These are phyloP conservation scores for Oligia strigilis DNA, from an alignment of 2,888 invertebrate species.

Conservation along the genomic window DNA sequence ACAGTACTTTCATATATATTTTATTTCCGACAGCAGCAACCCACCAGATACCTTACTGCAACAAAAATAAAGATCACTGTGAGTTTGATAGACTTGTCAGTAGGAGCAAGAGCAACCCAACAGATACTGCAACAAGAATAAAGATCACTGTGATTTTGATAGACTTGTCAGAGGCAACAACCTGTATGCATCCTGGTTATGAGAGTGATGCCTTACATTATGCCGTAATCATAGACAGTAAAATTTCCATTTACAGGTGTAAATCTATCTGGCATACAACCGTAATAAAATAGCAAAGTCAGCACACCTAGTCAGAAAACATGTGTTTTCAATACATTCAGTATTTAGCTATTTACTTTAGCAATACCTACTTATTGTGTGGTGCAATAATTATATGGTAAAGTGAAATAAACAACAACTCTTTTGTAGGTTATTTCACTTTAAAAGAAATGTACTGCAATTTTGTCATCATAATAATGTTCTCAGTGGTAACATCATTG, in stretches of 20 bases:
- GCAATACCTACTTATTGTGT: neutral
- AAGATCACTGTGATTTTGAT: neutral
- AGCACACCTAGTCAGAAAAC: neutral
- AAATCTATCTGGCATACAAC: neutral
- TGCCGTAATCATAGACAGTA: neutral
- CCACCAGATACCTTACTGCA: neutral
- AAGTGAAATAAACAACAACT: neutral
- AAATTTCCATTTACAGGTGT: neutral
- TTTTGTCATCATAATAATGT: neutral
- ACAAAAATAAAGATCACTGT: neutral
- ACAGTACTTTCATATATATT: neutral
- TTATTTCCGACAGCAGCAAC: neutral
- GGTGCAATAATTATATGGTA: neutral
- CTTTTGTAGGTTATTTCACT: neutral
- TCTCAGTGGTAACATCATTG: conserved; percentile 75
- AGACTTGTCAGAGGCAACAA: neutral
- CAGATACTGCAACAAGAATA: neutral
- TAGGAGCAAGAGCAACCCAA: neutral
- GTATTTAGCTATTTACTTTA: neutral
- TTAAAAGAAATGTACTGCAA: neutral
- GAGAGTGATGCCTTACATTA: neutral
- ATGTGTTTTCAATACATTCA: neutral
- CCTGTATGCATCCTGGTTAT: neutral
- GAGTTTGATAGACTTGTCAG: neutral
- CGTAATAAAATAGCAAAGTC: neutral